Evolutionary conservation across 2,888 invertebrate species (phyloP), one percentile per base, ranked within the genome.

Genomic region (Protonemura montana): DNA sequence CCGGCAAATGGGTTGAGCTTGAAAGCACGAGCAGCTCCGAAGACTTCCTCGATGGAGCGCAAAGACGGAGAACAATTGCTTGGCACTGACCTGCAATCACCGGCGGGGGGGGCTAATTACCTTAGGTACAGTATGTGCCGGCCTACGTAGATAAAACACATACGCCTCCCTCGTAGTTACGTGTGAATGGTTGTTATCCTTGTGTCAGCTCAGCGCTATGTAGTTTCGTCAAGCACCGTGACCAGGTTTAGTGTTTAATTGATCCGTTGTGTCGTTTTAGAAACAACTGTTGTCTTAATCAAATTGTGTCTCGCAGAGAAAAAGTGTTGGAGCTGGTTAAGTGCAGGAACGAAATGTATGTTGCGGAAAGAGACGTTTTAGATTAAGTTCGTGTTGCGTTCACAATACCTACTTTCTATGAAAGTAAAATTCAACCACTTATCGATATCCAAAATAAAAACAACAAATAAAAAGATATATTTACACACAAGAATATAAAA

Each of bases 51-150:
- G 25, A 59, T 78, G 59, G 82, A 82, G 82, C 42, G 81, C 80
- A 87, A 82, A 16, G 42, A 59, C 30, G 85, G 59, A 26, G 85
- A 86, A 80, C 85, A 86, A 41, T 84, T 85, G 59, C 78, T 76
- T 85, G 41, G 41, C 7, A 85, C 82, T 30, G 86, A 85, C 59
- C 85, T 85, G 82, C 82, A 85, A 78, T 86, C 87, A 77, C 78
- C 87, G 10, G 27, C 84, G 27, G 85, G 87, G 85, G 87, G 87
- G 85, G 86, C 86, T 41, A 87, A 86, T 87, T 87, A 86, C 78
- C 87, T 87, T 86, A 88, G 88, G 88, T 88, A 88, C 77, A 86
- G 87, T 87, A 86, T 86, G 81, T 86, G 87, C 82, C 81, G 78
- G 76, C 85, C 87, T 41, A 87, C 87, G 81, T 87, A 87, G 76